Base-by-base conservation (phyloP, 1,140 invertebrate genomes). In the Manduca sexta region DNA sequence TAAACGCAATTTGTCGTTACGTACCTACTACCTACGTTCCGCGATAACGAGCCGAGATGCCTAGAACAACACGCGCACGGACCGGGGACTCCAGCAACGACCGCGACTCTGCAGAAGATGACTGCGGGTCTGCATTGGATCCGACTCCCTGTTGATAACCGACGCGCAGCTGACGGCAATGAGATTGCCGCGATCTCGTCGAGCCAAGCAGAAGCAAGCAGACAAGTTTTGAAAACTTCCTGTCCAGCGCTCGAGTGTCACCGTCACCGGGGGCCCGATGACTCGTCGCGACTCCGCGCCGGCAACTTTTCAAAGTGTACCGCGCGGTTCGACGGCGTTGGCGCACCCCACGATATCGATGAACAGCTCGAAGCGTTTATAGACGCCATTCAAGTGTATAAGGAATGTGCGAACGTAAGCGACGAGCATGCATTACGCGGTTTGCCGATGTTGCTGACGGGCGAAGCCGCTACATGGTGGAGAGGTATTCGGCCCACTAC, bases 331-430 rank as follows among this genome's bases (percentile, higher is more conserved):
- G 7, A 21, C 40, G 18, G 44, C 41, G 34, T 21, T 13, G 44
- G 48, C 6, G 5, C 2, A 7, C n/a, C 16, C 3, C 31, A 30
- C 17, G 30, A 52, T 29, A 18, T 17, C 6, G 34, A 46, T 10
- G 26, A n/a, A 10, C 7, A 6, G 2, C 13, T 57, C 4, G 49
- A 52, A 37, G 55, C 55, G 6, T 57, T 57, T n/a, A 40, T 57
- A 2, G 49, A 57, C 26, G 21, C 45, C 3, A 45, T 52, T 1
- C 34, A 57, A 18, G 26, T 43, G 1, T 56, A 39, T 40, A 50
- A 50, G 35, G 57, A 60, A 10, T 50, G 45, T 26, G 29, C 43
- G n/a, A 30, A 17, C n/a, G 41, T 64, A 10, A 41, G 44, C 37
- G 58, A 64, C 18, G 44, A 31, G 21, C 21, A 21, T 7, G 21